Percentiles rank a stretch among this genome's conserved stretches.
These are phyloP conservation scores for Romanogobio albipinnatus DNA, from an alignment of 2,113 vertebrate genomes.

Conservation along the genomic window DNA sequence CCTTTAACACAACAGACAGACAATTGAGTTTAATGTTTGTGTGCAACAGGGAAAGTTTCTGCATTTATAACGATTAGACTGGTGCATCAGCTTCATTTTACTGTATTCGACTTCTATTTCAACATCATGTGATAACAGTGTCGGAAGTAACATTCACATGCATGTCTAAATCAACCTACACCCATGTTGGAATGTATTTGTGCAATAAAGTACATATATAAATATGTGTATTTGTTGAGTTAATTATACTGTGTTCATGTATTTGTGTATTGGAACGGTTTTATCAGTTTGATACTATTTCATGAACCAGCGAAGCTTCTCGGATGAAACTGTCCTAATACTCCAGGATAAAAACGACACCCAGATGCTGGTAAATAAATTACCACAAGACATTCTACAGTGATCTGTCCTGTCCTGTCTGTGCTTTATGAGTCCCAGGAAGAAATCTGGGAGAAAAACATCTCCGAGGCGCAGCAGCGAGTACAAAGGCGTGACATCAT, in stretches of 20 bases:
- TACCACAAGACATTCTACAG: not conserved
- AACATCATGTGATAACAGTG: not conserved
- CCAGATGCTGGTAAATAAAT: slow-evolving; percentile 44
- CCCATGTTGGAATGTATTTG: not conserved
- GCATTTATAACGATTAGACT: too few species aligned
- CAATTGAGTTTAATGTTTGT: slow-evolving; percentile 14
- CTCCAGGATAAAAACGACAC: slow-evolving; percentile 28
- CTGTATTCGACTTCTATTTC: not conserved
- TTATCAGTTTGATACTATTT: too few species aligned
- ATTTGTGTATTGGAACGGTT: too few species aligned
- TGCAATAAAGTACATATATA: not conserved
- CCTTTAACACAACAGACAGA: slow-evolving; percentile 69
- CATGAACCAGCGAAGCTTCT: too few species aligned
- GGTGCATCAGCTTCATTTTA: not conserved
- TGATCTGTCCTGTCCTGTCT: slow-evolving; percentile 54
- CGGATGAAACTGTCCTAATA: too few species aligned
- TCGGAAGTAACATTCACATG: not conserved
- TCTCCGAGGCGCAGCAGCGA: slow-evolving; percentile 67
- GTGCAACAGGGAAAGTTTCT: not conserved
- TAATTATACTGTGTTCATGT: too few species aligned
- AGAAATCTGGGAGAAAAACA: slow-evolving; percentile 56
- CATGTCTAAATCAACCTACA: not conserved
- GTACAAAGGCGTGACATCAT: slow-evolving; percentile 61
- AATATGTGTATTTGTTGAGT: not conserved
- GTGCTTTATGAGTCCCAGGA: slow-evolving; percentile 40